Evolutionary conservation across 1,140 invertebrate genomes (phyloP).

Genomic region (Oreohelix idahoensis): DNA sequence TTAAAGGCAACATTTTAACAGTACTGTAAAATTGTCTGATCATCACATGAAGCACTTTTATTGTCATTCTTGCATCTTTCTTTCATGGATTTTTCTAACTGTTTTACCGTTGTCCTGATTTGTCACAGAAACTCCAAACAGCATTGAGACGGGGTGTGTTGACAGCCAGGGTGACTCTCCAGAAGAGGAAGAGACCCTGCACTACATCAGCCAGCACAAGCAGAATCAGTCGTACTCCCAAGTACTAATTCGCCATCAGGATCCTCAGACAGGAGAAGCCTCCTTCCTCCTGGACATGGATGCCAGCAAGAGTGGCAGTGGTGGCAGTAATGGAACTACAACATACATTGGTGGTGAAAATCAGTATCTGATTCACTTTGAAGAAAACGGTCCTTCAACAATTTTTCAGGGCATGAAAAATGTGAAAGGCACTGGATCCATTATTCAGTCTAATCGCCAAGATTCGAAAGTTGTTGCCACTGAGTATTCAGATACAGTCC

Average conservation of each 20-base stretch:
- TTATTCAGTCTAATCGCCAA: background rate
- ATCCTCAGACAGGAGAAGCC: slow-evolving; percentile 22
- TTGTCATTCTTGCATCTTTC: no score
- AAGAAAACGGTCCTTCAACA: background rate
- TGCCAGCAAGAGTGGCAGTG: slow-evolving; percentile 18
- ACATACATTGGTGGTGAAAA: background rate
- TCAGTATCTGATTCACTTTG: slow-evolving; percentile 10
- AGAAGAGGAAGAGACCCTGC: background rate
- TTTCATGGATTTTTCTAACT: no score
- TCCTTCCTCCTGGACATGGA: slow-evolving; percentile 35
- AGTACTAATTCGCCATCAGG: slow-evolving; percentile 19
- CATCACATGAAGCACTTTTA: no score
- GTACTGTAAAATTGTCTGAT: no score
- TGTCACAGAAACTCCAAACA: background rate
- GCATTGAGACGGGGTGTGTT: background rate
- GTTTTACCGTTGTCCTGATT: no score
- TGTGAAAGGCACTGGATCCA: background rate
- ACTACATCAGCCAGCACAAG: background rate
- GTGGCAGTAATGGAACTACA: background rate
- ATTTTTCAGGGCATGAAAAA: background rate
- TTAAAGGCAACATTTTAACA: no score
- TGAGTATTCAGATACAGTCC: slow-evolving; percentile 23
- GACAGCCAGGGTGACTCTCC: slow-evolving; percentile 2
- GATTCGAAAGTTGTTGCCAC: slow-evolving; percentile 28
- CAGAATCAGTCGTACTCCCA: background rate